These are phyloP conservation scores for Carcinoscorpius rotundicauda DNA, from an alignment of 1,140 invertebrate genomes.

Conservation along the genomic window DNA sequence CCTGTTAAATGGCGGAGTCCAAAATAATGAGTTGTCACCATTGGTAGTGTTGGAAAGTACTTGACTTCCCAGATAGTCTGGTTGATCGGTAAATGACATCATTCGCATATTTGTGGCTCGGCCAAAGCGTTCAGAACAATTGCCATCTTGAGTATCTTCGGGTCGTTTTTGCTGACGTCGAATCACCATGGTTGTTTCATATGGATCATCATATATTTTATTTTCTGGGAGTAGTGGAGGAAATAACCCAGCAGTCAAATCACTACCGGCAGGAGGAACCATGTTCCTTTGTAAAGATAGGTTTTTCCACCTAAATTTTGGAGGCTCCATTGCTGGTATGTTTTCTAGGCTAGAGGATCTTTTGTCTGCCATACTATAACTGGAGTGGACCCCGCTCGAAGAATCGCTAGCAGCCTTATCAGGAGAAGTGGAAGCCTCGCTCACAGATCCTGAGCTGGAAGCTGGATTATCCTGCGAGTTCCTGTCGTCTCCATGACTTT, in stretches of 20 bases:
- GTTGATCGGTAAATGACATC: conserved; percentile 5
- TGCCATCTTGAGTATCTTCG: neutral
- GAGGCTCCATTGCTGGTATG: neutral
- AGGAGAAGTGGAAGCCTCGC: conserved; percentile 21
- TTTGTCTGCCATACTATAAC: neutral
- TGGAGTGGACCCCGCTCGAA: conserved; percentile 4
- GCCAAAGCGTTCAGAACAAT: neutral
- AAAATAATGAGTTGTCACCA: neutral
- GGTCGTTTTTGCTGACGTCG: neutral
- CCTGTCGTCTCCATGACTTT: conserved; percentile 6
- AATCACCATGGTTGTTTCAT: neutral
- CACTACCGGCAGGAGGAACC: no score
- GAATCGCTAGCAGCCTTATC: conserved; percentile 15
- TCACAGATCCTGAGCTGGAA: conserved; percentile 20
- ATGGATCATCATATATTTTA: neutral
- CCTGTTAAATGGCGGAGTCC: no score
- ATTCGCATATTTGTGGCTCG: conserved; percentile 4
- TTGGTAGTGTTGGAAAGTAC: neutral
- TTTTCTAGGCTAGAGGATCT: neutral
- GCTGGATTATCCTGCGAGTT: conserved; percentile 7
- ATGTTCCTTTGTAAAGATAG: neutral
- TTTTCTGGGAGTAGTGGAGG: neutral
- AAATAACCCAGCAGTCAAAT: no score
- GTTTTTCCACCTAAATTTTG: neutral
- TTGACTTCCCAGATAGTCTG: neutral